Base-by-base conservation (phyloP, 1,140 invertebrate species). In the Epicauta chinensis region DNA sequence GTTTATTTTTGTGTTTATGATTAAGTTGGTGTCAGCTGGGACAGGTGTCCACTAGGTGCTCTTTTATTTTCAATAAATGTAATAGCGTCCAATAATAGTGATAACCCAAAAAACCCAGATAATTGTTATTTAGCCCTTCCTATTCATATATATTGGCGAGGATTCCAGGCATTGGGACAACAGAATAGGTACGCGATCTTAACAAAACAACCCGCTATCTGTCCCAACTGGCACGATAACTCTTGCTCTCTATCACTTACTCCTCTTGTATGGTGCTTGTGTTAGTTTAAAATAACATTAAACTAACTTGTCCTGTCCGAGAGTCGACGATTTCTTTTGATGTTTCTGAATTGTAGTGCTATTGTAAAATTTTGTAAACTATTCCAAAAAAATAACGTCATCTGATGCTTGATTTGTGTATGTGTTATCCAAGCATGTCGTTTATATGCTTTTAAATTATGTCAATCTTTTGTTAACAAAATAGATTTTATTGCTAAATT, bases 201-300 rank as follows among this genome's bases (percentile, higher is more conserved):
- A 23, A 23, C 7, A 3, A 23, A 57, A 58, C 55, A 56, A 63
- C 65, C 65, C 61, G 64, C 70, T 69, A 36, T 64, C 62, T 70
- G 74, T 75, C 75, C 75, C 76, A 76, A 75, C 75, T 77, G 76
- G 76, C 76, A 77, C 76, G 73, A 73, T 23, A 23, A 23, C 64
- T 68, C 56, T 58, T 45, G 45, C 55, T 46, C 49, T 53, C 43
- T 63, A 32, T 57, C 55, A 59, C 58, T 56, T 7, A 37, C 40
- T 56, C 49, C 53, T 51, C 40, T 10, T 45, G 23, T 23, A 23
- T 23, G 23, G 23, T 23, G 23, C 23, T 23, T 23, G 23, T 7
- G 4, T 23, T 23, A 23, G 23, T 23, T 23, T 23, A 23, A 23
- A n/a, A n/a, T n/a, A n/a, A 23, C 23, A 23, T 23, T 23, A 23